Evolutionary conservation across 2,797 vertebrate genomes (phyloP), one percentile per base, ranked within the genome.

Genomic region (Enteromius thamalakanensis): DNA sequence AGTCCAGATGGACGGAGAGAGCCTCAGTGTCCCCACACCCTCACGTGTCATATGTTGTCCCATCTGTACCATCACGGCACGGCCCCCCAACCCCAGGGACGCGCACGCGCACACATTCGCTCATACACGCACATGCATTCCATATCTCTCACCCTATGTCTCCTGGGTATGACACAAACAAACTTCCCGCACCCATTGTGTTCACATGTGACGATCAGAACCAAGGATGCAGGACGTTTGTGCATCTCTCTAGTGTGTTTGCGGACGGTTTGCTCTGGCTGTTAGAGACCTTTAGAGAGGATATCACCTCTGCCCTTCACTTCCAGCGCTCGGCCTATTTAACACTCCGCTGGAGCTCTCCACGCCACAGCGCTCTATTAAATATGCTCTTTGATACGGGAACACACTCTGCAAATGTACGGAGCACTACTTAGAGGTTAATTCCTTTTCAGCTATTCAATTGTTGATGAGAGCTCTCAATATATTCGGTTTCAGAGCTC

Each of bases 1-100:
- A 93, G 92, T 92, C 93, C 95, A 95, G 94, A 95, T 95, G 95
- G 94, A 94, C 85, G 67, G 81, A 87, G 86, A 88, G 87, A 88
- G 87, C 88, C 89, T 88, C 85, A 87, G 90, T 90, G 88, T 89
- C 90, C 89, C 88, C 89, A 90, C 87, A 90, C 88, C 91, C 93
- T 94, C 94, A 93, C 93, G 92, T 94, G 95, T 95, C 95, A 95
- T 95, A 95, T 95, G 94, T 94, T 95, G 93, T 94, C 95, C 95
- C 95, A 95, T 95, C 95, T 95, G 95, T 92, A 94, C 92, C 84
- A 90, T 93, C 92, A 94, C 93, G 92, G 92, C 93, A 92, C 91
- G 92, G 92, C 92, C 92, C 79, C 92, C 90, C 91, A 94, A 95
- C 94, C 94, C 94, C 90, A 90, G 91, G 91, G 91, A 90, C 76